A percentile compares a stretch with the other conserved stretches of the same genome.
Evolutionary conservation across 2,113 vertebrate species (phyloP).

Genomic region (Tachuris rubrigastra): DNA sequence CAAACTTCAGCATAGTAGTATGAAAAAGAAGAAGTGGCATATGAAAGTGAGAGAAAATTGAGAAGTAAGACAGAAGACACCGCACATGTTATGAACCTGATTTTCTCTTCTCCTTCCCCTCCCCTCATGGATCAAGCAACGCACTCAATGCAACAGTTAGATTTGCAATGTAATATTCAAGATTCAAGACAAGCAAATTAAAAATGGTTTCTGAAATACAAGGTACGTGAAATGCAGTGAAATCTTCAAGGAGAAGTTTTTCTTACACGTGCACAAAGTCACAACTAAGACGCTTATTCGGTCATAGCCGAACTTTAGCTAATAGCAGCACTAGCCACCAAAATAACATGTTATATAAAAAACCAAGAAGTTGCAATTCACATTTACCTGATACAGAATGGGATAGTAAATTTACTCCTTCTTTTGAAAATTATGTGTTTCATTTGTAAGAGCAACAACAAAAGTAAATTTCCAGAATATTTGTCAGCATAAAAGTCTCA

Average conservation of each 20-base stretch:
- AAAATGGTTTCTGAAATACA: neutral
- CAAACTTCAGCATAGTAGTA: neutral
- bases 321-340: neutral
- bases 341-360: neutral
- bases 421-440: neutral
- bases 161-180: neutral
- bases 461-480: neutral
- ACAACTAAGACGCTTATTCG: neutral
- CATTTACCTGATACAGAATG: neutral
- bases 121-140: neutral
- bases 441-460: neutral
- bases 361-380: neutral
- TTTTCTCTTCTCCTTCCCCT: neutral
- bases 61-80: neutral
- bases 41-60: slow-evolving; percentile 1
- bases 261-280: neutral
- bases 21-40: slow-evolving; percentile 18
- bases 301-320: neutral
- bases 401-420: neutral
- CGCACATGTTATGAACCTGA: neutral
- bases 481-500: neutral
- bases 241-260: neutral
- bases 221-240: neutral
- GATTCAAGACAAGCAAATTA: neutral
- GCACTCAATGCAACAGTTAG: neutral